These are phyloP conservation scores for Parnassius orleans DNA, from an alignment of 2,888 invertebrate species.

Conservation along the genomic window DNA sequence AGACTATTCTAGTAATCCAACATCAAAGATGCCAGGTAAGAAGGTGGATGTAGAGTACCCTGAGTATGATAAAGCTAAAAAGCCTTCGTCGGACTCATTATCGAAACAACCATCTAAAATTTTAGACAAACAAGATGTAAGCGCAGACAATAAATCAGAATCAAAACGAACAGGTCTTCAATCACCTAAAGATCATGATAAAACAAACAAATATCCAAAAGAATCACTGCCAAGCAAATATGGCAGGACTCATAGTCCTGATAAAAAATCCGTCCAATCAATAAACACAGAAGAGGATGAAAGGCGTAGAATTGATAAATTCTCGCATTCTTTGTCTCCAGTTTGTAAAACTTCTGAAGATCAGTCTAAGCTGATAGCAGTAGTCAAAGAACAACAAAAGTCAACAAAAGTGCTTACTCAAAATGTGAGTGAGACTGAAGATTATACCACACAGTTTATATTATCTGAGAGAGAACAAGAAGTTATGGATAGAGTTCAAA, in stretches of 20 bases:
- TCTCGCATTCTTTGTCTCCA: constrained; percentile 27
- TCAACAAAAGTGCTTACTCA: constrained; percentile 27
- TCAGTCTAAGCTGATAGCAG: constrained; percentile 27
- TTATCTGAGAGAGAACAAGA: constrained; percentile 64
- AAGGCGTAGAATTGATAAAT: constrained; percentile 25
- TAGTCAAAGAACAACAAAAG: constrained; percentile 35
- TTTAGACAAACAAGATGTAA: constrained; percentile 5
- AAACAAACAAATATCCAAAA: constrained; percentile 11
- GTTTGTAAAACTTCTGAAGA: constrained; percentile 30
- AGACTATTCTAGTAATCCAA: background rate
- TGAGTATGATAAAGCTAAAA: background rate
- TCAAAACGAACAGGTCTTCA: constrained; percentile 3
- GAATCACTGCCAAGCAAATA: constrained; percentile 20
- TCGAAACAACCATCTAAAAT: constrained; percentile 21
- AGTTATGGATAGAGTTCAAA: constrained; percentile 62
- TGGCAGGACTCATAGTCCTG: constrained; percentile 27
- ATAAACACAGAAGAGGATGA: constrained; percentile 12
- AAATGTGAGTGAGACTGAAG: constrained; percentile 14
- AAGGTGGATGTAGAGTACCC: background rate
- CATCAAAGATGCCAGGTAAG: constrained; percentile 15
- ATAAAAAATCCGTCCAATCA: constrained; percentile 20
- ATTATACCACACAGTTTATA: constrained; percentile 46
- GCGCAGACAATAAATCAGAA: constrained; percentile 12
- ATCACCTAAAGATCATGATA: constrained; percentile 4
- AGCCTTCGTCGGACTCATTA: constrained; percentile 4